Conservation (phyloP, 2,113 vertebrate species). For the Neolamprologus caudopunctatus region DNA sequence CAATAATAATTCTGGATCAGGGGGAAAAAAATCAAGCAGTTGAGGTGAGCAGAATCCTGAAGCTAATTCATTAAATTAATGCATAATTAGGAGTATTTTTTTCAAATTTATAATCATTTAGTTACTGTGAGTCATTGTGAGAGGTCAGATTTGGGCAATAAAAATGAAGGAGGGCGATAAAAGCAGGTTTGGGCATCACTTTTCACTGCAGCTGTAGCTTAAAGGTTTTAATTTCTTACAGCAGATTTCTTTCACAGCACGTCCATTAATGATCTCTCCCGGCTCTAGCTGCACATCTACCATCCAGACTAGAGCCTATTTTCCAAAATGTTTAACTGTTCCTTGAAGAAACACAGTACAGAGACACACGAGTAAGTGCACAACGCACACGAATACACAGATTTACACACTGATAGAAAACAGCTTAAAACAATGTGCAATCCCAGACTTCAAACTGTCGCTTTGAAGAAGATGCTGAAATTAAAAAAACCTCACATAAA, state of each 20-base stretch:
- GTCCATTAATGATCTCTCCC: background rate
- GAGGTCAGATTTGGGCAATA: background rate
- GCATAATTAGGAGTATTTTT: background rate
- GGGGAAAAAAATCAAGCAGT: fast-evolving
- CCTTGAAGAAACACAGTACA: background rate
- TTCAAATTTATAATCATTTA: background rate
- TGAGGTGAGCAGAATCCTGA: background rate
- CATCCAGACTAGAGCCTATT: background rate
- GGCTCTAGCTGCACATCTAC: background rate
- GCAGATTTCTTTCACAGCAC: background rate
- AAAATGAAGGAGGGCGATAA: background rate
- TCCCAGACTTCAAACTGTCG: background rate
- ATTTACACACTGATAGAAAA: background rate
- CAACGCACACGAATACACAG: background rate
- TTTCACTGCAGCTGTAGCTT: background rate
- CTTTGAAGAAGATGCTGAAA: background rate
- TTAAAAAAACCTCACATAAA: background rate
- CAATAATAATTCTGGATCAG: background rate
- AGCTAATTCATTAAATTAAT: background rate
- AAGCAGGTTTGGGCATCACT: background rate
- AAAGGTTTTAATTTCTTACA: background rate
- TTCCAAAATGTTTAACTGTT: background rate
- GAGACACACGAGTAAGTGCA: background rate
- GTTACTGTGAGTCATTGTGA: background rate
- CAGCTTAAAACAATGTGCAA: background rate